Percentiles rank a stretch among this genome's conserved stretches.
These are phyloP conservation scores for Watersipora subatra DNA, from an alignment of 1,140 invertebrate species.

Conservation along the genomic window DNA sequence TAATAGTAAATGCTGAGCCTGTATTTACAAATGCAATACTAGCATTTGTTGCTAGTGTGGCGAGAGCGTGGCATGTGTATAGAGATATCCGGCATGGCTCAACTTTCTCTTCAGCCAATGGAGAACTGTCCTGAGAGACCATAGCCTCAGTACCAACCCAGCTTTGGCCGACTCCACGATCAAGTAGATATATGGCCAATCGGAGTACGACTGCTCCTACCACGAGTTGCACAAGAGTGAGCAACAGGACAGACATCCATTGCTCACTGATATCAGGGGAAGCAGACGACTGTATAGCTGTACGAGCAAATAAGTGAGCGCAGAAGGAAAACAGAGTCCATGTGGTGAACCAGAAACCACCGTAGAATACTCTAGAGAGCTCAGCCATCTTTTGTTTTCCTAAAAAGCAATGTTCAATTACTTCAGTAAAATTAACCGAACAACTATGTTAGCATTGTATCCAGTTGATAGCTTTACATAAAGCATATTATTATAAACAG, in stretches of 20 bases:
- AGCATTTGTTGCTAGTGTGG: background rate
- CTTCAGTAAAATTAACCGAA: too few species aligned
- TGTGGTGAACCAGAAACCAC: background rate
- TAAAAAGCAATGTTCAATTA: too few species aligned
- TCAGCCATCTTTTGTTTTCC: too few species aligned
- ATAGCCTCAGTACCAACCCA: background rate
- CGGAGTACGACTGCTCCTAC: background rate
- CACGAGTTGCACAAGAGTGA: background rate
- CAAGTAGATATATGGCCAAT: background rate
- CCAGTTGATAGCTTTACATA: too few species aligned
- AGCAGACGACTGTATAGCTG: background rate
- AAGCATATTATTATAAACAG: too few species aligned
- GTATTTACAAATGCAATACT: constrained; percentile 2
- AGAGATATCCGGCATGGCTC: background rate
- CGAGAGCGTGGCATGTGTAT: background rate
- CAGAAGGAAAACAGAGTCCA: constrained; percentile 7
- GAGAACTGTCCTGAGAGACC: background rate
- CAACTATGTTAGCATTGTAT: too few species aligned
- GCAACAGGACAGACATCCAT: background rate
- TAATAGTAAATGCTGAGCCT: constrained; percentile 3
- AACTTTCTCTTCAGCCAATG: background rate
- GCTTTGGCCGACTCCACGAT: background rate
- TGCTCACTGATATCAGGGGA: background rate
- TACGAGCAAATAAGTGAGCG: constrained; percentile 7
- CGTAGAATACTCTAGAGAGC: too few species aligned